These are phyloP conservation scores for Helogale parvula DNA, from an alignment of 2,113 vertebrate species.

Conservation along the genomic window DNA sequence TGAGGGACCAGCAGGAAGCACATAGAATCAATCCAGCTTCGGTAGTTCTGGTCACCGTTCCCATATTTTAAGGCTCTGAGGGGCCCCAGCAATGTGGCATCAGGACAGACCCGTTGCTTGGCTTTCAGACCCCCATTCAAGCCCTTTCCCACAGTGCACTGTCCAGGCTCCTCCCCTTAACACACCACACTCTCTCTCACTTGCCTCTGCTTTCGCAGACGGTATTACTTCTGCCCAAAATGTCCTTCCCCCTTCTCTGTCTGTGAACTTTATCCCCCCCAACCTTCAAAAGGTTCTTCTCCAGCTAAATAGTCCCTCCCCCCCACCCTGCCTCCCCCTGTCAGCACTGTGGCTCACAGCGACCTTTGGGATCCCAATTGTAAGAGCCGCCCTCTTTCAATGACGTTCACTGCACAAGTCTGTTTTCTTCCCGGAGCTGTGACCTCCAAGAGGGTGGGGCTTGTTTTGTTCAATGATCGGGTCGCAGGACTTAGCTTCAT, in stretches of 20 bases:
- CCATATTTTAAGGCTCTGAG: not conserved
- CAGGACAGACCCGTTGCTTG: fast-evolving
- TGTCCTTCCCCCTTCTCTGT: fast-evolving
- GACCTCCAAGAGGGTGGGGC: not conserved
- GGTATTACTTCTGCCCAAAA: not conserved
- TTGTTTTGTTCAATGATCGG: fast-evolving
- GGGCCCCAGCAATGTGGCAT: fast-evolving
- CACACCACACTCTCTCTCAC: fast-evolving
- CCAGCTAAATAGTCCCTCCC: not conserved
- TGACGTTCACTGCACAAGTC: fast-evolving
- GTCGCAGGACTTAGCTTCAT: not conserved
- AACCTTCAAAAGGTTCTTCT: not conserved
- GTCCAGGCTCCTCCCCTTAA: fast-evolving
- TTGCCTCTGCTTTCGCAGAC: fast-evolving
- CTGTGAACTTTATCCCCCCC: fast-evolving
- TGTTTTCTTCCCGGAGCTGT: fast-evolving
- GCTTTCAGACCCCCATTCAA: fast-evolving
- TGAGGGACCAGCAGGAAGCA: not conserved
- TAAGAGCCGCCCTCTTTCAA: not conserved
- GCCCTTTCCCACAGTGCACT: fast-evolving
- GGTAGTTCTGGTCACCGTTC: fast-evolving
- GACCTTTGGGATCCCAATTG: fast-evolving
- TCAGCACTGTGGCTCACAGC: not conserved
- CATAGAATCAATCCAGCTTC: fast-evolving
- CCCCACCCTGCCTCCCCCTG: too few relatives aligned